Conservation (phyloP, 2,113 vertebrate species). For the Xenotilapia leptura region DNA sequence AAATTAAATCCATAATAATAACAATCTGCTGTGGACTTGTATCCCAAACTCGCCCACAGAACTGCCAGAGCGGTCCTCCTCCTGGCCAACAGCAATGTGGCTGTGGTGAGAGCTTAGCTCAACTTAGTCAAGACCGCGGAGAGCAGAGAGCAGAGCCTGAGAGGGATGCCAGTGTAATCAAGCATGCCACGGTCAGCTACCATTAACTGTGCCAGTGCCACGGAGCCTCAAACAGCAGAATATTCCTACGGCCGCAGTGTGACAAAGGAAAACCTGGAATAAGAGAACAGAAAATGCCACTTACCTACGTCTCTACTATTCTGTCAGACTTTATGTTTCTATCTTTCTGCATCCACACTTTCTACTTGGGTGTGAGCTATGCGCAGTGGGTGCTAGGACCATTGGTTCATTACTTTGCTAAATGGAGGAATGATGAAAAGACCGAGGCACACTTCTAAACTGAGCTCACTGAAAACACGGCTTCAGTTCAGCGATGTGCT, state of each 20-base stretch:
- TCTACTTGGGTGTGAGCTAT: constrained; percentile 73
- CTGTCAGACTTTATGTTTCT: constrained; percentile 50
- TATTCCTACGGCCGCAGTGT: constrained; percentile 42
- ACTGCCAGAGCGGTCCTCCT: constrained; percentile 19
- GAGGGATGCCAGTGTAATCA: constrained; percentile 81
- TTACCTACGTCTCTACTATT: constrained; percentile 43
- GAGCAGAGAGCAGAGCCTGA: constrained; percentile 52
- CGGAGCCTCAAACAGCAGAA: constrained; percentile 30
- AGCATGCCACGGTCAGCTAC: constrained; percentile 78
- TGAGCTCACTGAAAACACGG: constrained; percentile 77
- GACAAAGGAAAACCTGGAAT: constrained; percentile 38
- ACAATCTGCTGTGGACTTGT: background rate
- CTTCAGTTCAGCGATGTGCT: constrained; percentile 77
- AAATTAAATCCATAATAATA: constrained; percentile 14
- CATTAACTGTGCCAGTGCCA: constrained; percentile 57
- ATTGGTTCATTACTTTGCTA: background rate
- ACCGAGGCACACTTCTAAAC: constrained; percentile 77
- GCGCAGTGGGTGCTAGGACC: constrained; percentile 48
- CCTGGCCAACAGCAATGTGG: constrained; percentile 37
- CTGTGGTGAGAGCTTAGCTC: constrained; percentile 58
- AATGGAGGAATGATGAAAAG: constrained; percentile 65
- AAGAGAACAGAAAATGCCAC: constrained; percentile 19
- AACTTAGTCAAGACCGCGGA: constrained; percentile 70
- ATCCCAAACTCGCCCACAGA: constrained; percentile 11
- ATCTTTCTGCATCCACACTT: constrained; percentile 63